Base-by-base conservation (phyloP, 2,797 vertebrate species). In the Prunella strophiata region DNA sequence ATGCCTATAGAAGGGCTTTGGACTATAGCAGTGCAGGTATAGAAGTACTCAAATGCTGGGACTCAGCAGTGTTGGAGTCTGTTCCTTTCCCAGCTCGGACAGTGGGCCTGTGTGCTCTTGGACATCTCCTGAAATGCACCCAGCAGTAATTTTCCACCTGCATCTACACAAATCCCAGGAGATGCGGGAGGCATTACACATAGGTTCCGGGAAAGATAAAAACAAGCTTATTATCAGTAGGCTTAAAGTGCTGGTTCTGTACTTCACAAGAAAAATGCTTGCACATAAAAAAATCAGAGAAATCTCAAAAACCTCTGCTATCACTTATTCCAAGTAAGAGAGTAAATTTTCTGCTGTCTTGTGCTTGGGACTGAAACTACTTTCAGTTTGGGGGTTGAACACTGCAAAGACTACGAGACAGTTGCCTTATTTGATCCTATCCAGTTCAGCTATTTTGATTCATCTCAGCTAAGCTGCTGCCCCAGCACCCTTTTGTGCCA, bases 91-190 rank as follows among this genome's bases (percentile, higher is more conserved):
- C n/a, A 72, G n/a, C 30, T 91, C 55, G 73, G 68, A 27, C 57
- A 63, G 16, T 30, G 9, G 5, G 48, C 52, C 36, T 42, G 0
- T 42, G 61, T 71, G 71, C 47, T 94, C 73, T 76, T 84, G 61
- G 75, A 43, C 45, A 23, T 88, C 67, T 86, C 55, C 92, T 93
- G 62, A 90, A 81, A n/a, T 72, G 27, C 55, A 45, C 76, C 76
- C 76, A 78, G 62, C 58, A 51, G 85, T 91, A 96, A 89, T 95
- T 96, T 94, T 96, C 95, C 96, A 96, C 89, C 93, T 94, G 94
- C 93, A 92, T 96, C 58, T 54, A 58, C 83, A 90, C 66, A 90
- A 74, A 62, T 55, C n/a, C 47, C 23, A 27, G 32, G 82, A 75
- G 70, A 81, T 95, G 88, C 30, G 76, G 91, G 95, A 86, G 59